A percentile compares a stretch with the other conserved stretches of the same genome.
Conservation (phyloP, 2,113 vertebrate species). For the Bagarius yarrelli region DNA sequence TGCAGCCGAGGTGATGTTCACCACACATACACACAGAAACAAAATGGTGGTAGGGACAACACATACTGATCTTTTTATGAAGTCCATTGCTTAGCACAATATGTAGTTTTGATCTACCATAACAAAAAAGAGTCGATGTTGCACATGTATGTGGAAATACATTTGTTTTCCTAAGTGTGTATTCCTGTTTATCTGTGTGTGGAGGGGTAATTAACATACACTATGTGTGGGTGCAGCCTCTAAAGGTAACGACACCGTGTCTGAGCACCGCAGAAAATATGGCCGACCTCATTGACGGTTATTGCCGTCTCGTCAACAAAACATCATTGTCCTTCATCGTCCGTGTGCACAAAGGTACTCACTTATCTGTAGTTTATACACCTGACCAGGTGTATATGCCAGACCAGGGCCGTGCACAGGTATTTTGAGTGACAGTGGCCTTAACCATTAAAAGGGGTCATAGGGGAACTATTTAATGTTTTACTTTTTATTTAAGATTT, state of each 20-base stretch:
- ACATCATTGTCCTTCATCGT: conserved; percentile 89
- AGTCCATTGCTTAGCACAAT: background rate
- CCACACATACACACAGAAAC: background rate
- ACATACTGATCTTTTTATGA: background rate
- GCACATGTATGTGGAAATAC: background rate
- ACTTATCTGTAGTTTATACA: background rate
- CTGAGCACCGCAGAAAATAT: conserved; percentile 97
- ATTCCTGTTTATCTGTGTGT: background rate
- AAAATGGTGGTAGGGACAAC: too few species aligned
- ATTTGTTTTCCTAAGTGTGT: background rate
- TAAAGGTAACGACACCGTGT: conserved; percentile 91
- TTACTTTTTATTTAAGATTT: too few species aligned
- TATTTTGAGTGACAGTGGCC: too few species aligned
- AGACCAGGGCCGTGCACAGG: too few species aligned
- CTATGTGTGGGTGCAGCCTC: conserved; percentile 74
- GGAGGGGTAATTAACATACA: background rate
- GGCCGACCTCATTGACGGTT: conserved; percentile 97
- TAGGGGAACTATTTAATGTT: too few species aligned
- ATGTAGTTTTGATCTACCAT: background rate
- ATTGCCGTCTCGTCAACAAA: conserved; percentile 90
- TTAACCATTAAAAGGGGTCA: too few species aligned
- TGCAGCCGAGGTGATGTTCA: conserved; percentile 81
- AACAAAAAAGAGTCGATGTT: background rate
- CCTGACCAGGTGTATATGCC: background rate
- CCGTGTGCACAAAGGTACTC: conserved; percentile 89